Evolutionary conservation across 1,140 invertebrate species (phyloP), one percentile per base, ranked within the genome.

Genomic region (Rhyacophila brunnea): DNA sequence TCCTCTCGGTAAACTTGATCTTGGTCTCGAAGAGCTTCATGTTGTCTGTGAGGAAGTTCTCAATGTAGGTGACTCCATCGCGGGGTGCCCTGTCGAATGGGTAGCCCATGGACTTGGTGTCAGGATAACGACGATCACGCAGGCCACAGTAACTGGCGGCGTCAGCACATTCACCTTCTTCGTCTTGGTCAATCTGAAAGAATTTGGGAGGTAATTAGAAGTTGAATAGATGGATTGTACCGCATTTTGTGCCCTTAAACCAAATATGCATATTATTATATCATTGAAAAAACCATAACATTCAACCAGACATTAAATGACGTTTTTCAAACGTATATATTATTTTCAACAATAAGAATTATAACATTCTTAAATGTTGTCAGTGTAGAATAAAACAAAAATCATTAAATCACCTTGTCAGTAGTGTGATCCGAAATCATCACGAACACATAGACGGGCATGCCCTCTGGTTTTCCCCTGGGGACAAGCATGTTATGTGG

Each of bases 401-500:
- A n/a, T n/a, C n/a, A n/a, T n/a, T n/a, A n/a, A n/a, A n/a, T 28
- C 9, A 28, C 23, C 23, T 71, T 76, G 64, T 90, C 87, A 18
- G 78, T 75, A 13, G 74, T 74, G 57, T 81, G 85, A 70, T 90
- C 81, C 3, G 88, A 87, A 10, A 89, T 77, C 86, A 90, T 90
- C 32, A 86, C 83, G 66, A 90, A 90, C 1, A 90, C 67, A 47
- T 87, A 79, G 69, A 83, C 85, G 0, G 69, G 66, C 65, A 81
- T 81, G 35, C 88, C 88, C 58, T 82, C 81, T 11, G 80, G 73
- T n/a, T 67, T 80, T 38, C 89, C 89, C 68, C 84, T 86, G 0
- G 88, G 85, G 23, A 88, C 69, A 1, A 91, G 73, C 82, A 90
- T 83, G 61, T 91, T 86, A 19, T 89, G 81, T 1, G 89, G 89